Percentiles rank a stretch among this genome's conserved stretches.
phyloP scores from a whole-genome alignment of 2,113 vertebrate species.

The Podocnemis expansa region DNA sequence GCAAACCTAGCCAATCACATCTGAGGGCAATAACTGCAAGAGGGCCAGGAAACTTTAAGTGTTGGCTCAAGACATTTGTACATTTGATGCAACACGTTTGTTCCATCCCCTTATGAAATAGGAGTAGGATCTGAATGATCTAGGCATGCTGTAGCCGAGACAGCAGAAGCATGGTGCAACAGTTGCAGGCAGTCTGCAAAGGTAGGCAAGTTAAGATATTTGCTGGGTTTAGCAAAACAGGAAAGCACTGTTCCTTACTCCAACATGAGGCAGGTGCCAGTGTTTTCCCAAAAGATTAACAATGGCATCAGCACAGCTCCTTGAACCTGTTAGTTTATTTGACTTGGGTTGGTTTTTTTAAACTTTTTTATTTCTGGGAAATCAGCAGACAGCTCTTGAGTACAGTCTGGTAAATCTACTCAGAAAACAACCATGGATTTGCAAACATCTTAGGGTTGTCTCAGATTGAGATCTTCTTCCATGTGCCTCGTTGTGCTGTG shows the following conservation, averaged over 20 bases:
- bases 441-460: not conserved
- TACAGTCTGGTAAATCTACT: not conserved
- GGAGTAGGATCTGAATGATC: not conserved
- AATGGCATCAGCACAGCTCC: not conserved
- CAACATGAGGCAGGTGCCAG: not conserved
- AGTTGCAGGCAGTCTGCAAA: not conserved
- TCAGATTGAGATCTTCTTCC: not conserved
- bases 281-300: not conserved
- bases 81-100: not conserved
- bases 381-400: not conserved
- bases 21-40: not conserved
- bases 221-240: not conserved
- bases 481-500: not conserved
- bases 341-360: not conserved
- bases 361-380: not conserved
- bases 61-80: not conserved
- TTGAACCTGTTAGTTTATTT: not conserved
- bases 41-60: not conserved
- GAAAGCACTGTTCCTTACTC: not conserved
- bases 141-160: not conserved
- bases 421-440: not conserved
- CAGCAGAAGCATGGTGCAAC: not conserved
- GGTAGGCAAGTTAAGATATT: not conserved
- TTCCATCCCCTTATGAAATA: not conserved
- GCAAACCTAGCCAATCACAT: not conserved